Evolutionary conservation across 2,113 vertebrate genomes (phyloP).

Genomic region (Pluvianellus socialis): DNA sequence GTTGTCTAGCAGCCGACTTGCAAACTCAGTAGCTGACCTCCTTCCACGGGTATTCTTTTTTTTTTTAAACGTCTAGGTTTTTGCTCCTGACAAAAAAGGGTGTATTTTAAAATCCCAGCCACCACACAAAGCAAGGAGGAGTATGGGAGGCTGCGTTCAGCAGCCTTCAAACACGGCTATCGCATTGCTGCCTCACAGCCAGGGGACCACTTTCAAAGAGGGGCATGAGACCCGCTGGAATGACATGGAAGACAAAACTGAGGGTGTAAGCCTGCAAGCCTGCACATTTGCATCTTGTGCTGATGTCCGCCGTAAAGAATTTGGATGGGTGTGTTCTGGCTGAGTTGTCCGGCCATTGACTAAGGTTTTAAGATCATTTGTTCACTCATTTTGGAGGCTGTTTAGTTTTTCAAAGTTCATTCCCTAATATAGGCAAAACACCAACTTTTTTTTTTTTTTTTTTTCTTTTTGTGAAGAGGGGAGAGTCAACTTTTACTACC

Average conservation of each 20-base stretch:
- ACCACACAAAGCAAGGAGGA: not conserved
- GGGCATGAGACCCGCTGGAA: not conserved
- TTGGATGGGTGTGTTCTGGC: not conserved
- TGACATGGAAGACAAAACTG: not conserved
- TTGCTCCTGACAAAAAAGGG: not conserved
- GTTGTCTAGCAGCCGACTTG: not conserved
- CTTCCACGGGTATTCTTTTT: not conserved
- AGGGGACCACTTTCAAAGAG: not conserved
- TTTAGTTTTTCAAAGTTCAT: not conserved
- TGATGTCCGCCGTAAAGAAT: not conserved
- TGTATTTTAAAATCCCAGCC: not conserved
- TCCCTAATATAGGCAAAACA: not conserved
- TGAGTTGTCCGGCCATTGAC: not conserved
- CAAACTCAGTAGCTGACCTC: not conserved
- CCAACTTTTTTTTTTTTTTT: not conserved
- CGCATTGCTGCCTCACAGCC: not conserved
- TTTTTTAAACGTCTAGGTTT: not conserved
- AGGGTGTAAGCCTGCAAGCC: rapidly evolving
- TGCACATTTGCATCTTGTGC: rapidly evolving
- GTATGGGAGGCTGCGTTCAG: not conserved
- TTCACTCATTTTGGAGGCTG: not conserved
- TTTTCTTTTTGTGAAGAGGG: not conserved
- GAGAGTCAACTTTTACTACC: not conserved
- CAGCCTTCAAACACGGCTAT: rapidly evolving
- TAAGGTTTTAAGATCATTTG: not conserved